A percentile compares a stretch with the other conserved stretches of the same genome.
These are phyloP conservation scores for Brachionus angularis DNA, from an alignment of 1,140 invertebrate genomes.

Conservation along the genomic window DNA sequence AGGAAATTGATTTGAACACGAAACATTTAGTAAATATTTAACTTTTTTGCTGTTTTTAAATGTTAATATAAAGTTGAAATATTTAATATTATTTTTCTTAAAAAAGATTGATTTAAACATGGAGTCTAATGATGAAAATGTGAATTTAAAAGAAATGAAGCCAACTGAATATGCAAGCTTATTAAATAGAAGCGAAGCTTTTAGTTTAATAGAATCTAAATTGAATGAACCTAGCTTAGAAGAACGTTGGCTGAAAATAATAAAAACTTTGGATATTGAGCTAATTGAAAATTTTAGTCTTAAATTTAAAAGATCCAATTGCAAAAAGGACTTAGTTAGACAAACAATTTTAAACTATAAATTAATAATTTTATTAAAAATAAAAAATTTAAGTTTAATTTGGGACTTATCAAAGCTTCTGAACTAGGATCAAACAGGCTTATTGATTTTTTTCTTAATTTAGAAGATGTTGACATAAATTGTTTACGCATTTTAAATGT, in stretches of 20 bases:
- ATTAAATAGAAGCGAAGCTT: neutral
- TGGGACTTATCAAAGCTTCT: conserved; percentile 28
- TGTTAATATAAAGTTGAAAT: neutral
- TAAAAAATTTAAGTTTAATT: conserved; percentile 16
- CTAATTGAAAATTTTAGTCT: conserved; percentile 30
- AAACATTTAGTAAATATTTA: conserved; percentile 5
- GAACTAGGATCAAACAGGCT: conserved; percentile 35
- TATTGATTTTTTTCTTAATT: conserved; percentile 24
- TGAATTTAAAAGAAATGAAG: conserved; percentile 7
- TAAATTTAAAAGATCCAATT: neutral
- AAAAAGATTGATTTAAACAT: neutral
- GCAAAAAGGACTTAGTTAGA: neutral
- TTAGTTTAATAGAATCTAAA: conserved; percentile 2
- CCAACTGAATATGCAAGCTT: neutral
- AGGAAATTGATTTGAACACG: conserved; percentile 26
- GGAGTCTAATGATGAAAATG: neutral
- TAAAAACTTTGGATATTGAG: neutral
- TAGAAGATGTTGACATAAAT: conserved; percentile 24
- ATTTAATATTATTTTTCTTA: neutral
- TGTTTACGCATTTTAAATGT: neutral
- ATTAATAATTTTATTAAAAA: conserved; percentile 13
- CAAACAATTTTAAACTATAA: neutral
- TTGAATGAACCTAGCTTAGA: neutral
- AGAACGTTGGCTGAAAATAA: conserved; percentile 9
- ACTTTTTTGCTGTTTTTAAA: neutral